These are phyloP conservation scores for Aleiodes sp. DNA, from an alignment of 1,140 invertebrate genomes.

Conservation along the genomic window DNA sequence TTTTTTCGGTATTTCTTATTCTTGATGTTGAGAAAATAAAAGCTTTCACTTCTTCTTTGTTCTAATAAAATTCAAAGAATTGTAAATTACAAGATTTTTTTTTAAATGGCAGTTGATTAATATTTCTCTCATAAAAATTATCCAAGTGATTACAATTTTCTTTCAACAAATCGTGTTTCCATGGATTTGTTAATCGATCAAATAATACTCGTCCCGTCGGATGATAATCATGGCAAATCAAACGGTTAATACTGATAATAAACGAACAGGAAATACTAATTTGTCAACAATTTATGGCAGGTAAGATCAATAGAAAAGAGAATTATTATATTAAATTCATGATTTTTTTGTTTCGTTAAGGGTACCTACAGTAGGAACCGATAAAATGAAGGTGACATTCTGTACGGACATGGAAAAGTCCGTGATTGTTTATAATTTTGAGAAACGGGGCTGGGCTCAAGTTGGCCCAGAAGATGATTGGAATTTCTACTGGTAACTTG, in stretches of 20 bases:
- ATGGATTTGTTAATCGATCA: conserved; percentile 47
- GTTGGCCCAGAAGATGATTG: conserved; percentile 93
- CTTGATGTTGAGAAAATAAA: too few relatives aligned
- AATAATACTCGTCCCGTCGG: conserved; percentile 37
- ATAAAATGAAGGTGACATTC: conserved; percentile 76
- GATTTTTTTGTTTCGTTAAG: conserved; percentile 45
- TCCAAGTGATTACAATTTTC: not conserved
- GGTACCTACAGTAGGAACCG: conserved; percentile 47
- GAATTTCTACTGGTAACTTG: conserved; percentile 92
- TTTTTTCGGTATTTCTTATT: too few relatives aligned
- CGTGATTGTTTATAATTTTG: conserved; percentile 93
- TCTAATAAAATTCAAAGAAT: too few relatives aligned
- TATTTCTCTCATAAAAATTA: too few relatives aligned
- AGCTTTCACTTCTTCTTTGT: too few relatives aligned
- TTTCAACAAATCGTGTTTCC: not conserved
- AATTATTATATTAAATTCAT: not conserved
- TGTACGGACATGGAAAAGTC: conserved; percentile 95
- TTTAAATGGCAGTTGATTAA: too few relatives aligned
- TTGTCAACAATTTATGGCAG: conserved; percentile 59
- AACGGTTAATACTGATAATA: conserved; percentile 46
- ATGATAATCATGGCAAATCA: conserved; percentile 46
- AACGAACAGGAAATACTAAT: conserved; percentile 51
- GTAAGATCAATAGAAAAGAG: conserved; percentile 51
- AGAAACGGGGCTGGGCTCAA: conserved; percentile 90
- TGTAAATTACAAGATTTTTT: too few relatives aligned